Base-by-base conservation (phyloP, 2,113 vertebrate species). In the Pygathrix nemaeus region DNA sequence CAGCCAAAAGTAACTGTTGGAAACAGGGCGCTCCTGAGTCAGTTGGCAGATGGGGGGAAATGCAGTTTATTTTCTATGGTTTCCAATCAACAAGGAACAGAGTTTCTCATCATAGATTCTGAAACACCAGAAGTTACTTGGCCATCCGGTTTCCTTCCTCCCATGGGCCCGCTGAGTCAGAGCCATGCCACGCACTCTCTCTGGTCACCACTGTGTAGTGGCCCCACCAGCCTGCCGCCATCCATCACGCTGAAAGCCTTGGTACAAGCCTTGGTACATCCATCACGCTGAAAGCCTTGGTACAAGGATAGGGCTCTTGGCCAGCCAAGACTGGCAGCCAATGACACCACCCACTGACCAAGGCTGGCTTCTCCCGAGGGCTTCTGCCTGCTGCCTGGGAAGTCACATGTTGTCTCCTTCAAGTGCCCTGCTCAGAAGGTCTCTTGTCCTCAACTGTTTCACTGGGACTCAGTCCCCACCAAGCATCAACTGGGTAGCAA, bases 11-110 rank as follows among this genome's bases (percentile, higher is more conserved):
- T 78, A 82, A 57, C 38, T 59, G 11, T 35, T 85, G 72, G 76
- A 84, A 92, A 52, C 48, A 6, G 11, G 68, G 92, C 86, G 79
- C 21, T 78, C 92, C 90, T 50, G n/a, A 81, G 86, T 94, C 94
- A 93, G 30, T 30, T 45, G 38, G 66, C 93, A 82, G 92, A 85
- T 79, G 93, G 75, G 21, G 48, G 85, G 66, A 50, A 78, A 83
- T 43, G 50, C 61, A 57, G 48, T 30, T 82, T 76, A 6, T 68
- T 64, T 88, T 81, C 50, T 55, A 12, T 7, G 21, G 35, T 79
- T 93, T 93, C 73, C 45, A 68, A 12, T 86, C 72, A 70, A 10
- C 73, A 23, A 82, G 38, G 85, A 91, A 57, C n/a, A 40, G 23
- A 50, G 68, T 87, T 97, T 90, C 52, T 88, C 75, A 50, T 80